These are phyloP conservation scores for Ramphastos sulfuratus DNA, from an alignment of 2,113 vertebrate species.

Conservation along the genomic window DNA sequence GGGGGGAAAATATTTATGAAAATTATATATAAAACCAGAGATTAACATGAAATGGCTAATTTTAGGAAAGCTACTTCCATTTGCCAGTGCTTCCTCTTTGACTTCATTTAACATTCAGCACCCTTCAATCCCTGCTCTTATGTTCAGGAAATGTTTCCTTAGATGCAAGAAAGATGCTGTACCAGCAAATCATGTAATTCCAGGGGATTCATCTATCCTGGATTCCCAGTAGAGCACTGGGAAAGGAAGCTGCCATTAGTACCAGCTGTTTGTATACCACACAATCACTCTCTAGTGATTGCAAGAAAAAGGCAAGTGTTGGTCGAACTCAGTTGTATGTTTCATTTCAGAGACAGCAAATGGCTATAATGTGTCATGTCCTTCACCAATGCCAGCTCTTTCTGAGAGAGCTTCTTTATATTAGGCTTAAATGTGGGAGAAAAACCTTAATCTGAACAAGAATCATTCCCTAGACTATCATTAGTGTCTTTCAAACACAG, in stretches of 20 bases:
- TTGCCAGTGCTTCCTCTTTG: background rate
- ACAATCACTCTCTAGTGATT: slow-evolving; percentile 30
- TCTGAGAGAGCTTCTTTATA: background rate
- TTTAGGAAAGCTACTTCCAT: background rate
- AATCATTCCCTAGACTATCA: slow-evolving; percentile 18
- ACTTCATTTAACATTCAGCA: background rate
- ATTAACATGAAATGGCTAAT: background rate
- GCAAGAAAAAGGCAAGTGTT: slow-evolving; percentile 10
- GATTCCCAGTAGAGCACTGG: slow-evolving; percentile 50
- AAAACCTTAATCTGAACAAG: slow-evolving; percentile 13
- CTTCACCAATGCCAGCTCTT: background rate
- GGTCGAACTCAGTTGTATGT: background rate
- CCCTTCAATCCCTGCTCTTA: background rate
- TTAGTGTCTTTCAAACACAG: slow-evolving; percentile 23
- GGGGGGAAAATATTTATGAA: background rate
- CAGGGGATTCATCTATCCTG: slow-evolving; percentile 22
- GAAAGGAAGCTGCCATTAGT: slow-evolving; percentile 33
- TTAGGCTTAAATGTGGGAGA: background rate
- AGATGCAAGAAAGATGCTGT: slow-evolving; percentile 25
- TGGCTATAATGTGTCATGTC: background rate
- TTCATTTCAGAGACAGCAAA: slow-evolving; percentile 24
- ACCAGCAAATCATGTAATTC: slow-evolving; percentile 40
- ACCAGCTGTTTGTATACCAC: slow-evolving; percentile 50
- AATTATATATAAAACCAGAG: background rate
- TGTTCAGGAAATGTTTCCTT: background rate